Evolutionary conservation across 2,113 vertebrate genomes (phyloP).

Genomic region (Melanerpes formicivorus): DNA sequence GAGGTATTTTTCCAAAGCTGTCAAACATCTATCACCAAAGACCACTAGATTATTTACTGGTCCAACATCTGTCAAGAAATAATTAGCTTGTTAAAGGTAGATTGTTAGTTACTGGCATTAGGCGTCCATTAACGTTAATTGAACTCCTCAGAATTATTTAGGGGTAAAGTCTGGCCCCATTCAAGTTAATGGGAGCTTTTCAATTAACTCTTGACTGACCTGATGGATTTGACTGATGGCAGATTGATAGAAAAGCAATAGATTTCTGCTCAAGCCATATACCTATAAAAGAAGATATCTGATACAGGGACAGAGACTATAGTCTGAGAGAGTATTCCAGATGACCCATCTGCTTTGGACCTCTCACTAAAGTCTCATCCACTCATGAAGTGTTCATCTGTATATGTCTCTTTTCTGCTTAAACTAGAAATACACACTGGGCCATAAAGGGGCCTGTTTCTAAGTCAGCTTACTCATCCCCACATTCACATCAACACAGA

Average conservation of each 20-base stretch:
- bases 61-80: slow-evolving; percentile 70
- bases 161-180: slow-evolving; percentile 44
- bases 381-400: background rate
- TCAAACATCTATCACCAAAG: slow-evolving; percentile 45
- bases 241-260: background rate
- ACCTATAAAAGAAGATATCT: background rate
- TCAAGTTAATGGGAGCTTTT: slow-evolving; percentile 56
- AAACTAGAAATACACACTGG: background rate
- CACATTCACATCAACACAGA: background rate
- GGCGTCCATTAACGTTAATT: slow-evolving; percentile 64
- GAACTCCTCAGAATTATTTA: slow-evolving; percentile 69
- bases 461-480: background rate
- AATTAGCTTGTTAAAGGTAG: slow-evolving; percentile 66
- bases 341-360: background rate
- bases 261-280: background rate
- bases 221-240: background rate
- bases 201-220: slow-evolving; percentile 61
- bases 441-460: background rate
- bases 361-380: background rate
- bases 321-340: background rate
- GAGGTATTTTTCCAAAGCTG: slow-evolving; percentile 51
- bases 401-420: background rate
- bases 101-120: slow-evolving; percentile 56
- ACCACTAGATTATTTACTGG: slow-evolving; percentile 63
- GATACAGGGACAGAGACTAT: background rate